Evolutionary conservation across 30 jellyfish, hydroid and myxozoan genomes (phyloP), one percentile per base, ranked within the genome.

Genomic region (Chrysaora quinquecirrha): DNA sequence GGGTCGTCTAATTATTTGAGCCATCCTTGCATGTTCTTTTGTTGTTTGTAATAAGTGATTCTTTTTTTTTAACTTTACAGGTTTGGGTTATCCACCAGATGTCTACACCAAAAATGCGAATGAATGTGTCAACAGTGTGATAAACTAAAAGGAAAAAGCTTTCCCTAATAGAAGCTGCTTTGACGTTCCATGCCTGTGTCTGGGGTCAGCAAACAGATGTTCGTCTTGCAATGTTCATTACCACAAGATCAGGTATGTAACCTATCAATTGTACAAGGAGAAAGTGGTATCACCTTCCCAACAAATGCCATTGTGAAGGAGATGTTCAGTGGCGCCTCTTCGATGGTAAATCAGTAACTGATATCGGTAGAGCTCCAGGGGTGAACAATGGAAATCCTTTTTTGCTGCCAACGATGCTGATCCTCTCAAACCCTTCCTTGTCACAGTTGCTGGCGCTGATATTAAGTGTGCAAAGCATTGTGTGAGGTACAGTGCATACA

Each of bases 21-120:
- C 6, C 54, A 38, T 38, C 54, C 54, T 38, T 38, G 54, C 14
- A 38, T 38, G 54, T 38, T 38, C 54, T 38, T 38, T 38, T 38
- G 54, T 6, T 38, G n/a, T 38, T 38, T 38, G 54, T 38, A 3
- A 38, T 6, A 38, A 6, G 54, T 38, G 6, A 14, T 3, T 38
- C 14, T 3, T 3, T 38, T 38, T 38, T 38, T 3, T 38, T 38
- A 38, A 38, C 14, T 14, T 38, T 38, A 38, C 54, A 38, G 54
- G 14, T 38, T 31, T 64, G 30, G 77, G 77, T 11, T 64, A 1
- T 19, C 77, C 77, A 7, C 77, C 52, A 21, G 52, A 64, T 64
- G 77, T 64, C 56, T 64, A 29, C 50, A 64, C 77, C 24, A 64
- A 69, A 20, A 69, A 69, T 48, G 81, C 65, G 9, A 69, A 49